These are phyloP conservation scores for Salmo trutta DNA, from an alignment of 2,797 vertebrate species.

Conservation along the genomic window DNA sequence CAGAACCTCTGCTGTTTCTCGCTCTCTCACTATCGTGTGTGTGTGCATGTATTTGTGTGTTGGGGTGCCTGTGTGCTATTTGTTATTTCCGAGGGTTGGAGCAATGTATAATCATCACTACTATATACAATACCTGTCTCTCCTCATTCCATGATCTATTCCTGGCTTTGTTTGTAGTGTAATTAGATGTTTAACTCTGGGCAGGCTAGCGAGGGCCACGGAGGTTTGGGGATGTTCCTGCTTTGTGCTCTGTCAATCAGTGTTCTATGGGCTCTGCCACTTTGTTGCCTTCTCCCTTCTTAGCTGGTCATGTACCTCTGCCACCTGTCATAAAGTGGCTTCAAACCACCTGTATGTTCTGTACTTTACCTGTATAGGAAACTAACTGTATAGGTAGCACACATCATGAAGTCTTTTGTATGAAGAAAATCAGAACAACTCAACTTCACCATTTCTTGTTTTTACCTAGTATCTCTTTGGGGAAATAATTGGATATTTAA, in stretches of 20 bases:
- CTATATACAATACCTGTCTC: background rate
- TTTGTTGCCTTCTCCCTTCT: constrained; percentile 13
- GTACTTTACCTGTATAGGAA: constrained; percentile 24
- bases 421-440: constrained; percentile 19
- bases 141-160: constrained; percentile 61
- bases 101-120: constrained; percentile 13
- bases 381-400: constrained; percentile 23
- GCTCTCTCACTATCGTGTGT: constrained; percentile 5
- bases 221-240: constrained; percentile 25
- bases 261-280: constrained; percentile 28
- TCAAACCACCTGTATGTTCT: constrained; percentile 34
- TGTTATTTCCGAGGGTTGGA: constrained; percentile 25
- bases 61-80: constrained; percentile 36
- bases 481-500: constrained; percentile 32
- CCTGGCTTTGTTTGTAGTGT: constrained; percentile 53
- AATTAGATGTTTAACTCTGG: constrained; percentile 29
- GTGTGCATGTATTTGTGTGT: constrained; percentile 31
- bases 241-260: constrained; percentile 7
- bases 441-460: constrained; percentile 3
- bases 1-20: constrained; percentile 1
- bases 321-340: constrained; percentile 50
- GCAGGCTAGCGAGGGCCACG: constrained; percentile 31
- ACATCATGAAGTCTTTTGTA: constrained; percentile 6
- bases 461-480: constrained; percentile 20
- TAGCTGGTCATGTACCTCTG: constrained; percentile 33